Conservation (phyloP, 2,797 vertebrate genomes). For the Alauda arvensis region DNA sequence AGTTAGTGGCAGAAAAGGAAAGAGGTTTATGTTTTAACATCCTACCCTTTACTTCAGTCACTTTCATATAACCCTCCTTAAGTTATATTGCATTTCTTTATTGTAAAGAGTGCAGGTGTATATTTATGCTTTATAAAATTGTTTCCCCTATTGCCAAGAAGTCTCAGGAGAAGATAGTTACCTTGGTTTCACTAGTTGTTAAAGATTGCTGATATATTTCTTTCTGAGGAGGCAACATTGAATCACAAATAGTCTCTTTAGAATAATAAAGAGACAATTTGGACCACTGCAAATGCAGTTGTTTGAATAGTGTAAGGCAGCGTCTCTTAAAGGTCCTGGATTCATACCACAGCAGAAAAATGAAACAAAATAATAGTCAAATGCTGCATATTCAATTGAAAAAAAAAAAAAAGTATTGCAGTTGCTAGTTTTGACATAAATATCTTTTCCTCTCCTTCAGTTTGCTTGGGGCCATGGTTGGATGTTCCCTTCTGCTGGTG, state of each 20-base stretch:
- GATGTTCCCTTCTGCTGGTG: rapidly evolving
- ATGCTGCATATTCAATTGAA: background rate
- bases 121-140: background rate
- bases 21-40: background rate
- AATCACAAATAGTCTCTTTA: background rate
- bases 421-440: background rate
- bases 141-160: background rate
- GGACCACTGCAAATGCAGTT: background rate
- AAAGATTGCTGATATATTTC: background rate
- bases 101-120: background rate
- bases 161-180: background rate
- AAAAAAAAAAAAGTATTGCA: background rate
- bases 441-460: background rate
- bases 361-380: background rate
- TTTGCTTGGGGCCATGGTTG: background rate
- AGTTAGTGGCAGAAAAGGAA: background rate
- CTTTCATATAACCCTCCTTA: background rate
- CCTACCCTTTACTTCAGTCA: background rate
- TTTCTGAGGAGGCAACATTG: background rate
- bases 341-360: background rate
- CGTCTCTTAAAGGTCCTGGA: background rate
- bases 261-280: background rate
- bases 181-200: background rate
- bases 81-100: background rate
- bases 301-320: background rate